Conservation (phyloP, 2,113 vertebrate genomes). For the Pseudorectes ferrugineus region DNA sequence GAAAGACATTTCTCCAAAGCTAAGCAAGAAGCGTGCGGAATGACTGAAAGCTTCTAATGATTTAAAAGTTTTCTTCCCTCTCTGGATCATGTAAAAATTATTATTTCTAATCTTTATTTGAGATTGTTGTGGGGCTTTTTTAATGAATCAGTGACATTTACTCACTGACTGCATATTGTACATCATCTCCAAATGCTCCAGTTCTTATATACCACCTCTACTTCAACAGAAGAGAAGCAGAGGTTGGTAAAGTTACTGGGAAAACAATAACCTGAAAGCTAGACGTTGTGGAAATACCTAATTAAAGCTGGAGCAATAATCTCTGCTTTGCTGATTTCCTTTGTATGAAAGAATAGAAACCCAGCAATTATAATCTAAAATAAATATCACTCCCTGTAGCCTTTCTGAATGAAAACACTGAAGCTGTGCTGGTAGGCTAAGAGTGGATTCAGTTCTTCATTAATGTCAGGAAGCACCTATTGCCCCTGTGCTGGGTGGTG, state of each 20-base stretch:
- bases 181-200: background rate
- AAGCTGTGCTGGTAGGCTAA: background rate
- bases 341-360: background rate
- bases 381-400: background rate
- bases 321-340: background rate
- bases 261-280: background rate
- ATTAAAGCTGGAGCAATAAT: conserved; percentile 12
- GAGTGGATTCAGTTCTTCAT: background rate
- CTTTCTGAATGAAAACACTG: background rate
- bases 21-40: background rate
- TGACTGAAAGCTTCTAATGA: background rate
- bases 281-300: background rate
- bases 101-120: background rate
- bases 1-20: background rate
- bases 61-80: background rate
- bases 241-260: background rate
- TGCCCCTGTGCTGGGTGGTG: too few species aligned
- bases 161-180: background rate
- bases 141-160: background rate
- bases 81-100: background rate
- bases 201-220: background rate
- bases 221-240: background rate
- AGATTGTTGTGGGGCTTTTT: background rate
- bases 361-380: background rate
- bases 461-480: background rate